These are phyloP conservation scores for Sebastes oblongus DNA, from an alignment of 2,797 vertebrate species.

Conservation along the genomic window DNA sequence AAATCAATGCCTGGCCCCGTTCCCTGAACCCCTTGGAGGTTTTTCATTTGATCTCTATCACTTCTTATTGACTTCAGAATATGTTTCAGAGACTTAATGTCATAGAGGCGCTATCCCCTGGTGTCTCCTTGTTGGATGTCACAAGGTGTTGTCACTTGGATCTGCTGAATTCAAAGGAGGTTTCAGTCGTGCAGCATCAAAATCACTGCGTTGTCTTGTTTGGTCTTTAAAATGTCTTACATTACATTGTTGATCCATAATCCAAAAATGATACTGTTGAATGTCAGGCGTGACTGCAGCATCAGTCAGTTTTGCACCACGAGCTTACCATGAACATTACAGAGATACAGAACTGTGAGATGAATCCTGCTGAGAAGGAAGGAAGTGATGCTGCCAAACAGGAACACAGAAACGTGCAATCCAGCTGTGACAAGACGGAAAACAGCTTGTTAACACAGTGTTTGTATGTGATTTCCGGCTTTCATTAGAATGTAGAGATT, in stretches of 20 bases:
- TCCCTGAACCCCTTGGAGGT: conserved; percentile 33
- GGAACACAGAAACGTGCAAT: conserved; percentile 6
- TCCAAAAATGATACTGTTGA: conserved; percentile 13
- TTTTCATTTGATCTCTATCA: conserved; percentile 65
- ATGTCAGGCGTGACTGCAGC: background rate
- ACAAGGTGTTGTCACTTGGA: background rate
- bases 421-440: conserved; percentile 6
- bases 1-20: conserved; percentile 49
- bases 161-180: background rate
- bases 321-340: background rate
- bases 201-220: background rate
- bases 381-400: conserved; percentile 15
- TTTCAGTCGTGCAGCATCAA: background rate
- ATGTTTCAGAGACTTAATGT: conserved; percentile 30
- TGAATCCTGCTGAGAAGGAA: conserved; percentile 8
- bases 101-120: background rate
- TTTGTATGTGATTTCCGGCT: background rate
- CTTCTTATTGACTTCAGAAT: conserved; percentile 56
- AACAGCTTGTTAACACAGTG: background rate
- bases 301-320: conserved; percentile 27
- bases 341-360: conserved; percentile 2
- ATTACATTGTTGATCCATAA: conserved; percentile 12
- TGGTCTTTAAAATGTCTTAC: background rate
- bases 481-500: background rate
- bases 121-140: background rate